Base-by-base conservation (phyloP, 2,888 invertebrate genomes). In the Venustoraphidia nigricollis region DNA sequence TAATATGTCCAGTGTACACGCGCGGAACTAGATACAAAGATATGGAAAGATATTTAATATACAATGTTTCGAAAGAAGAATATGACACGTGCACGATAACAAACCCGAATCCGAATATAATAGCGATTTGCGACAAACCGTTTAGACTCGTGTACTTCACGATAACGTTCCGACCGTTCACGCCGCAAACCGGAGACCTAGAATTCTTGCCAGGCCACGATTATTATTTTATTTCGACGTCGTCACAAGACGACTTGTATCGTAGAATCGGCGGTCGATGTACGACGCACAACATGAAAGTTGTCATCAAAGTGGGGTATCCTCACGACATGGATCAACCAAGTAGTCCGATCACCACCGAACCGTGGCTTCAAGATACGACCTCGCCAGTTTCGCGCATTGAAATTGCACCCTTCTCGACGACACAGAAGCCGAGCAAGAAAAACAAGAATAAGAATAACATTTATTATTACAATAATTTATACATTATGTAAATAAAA, bases 41-140 rank as follows among this genome's bases (percentile, higher is more conserved):
- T 62, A 85, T 88, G 53, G 93, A 93, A 66, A 91, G 91, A 67
- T 93, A 93, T 71, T 92, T 94, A 64, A 93, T 94, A 62, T 94
- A 94, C 68, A 93, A 93, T 69, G 93, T 93, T 59, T 92, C 92
- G 60, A 93, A 92, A 73, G 93, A 93, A 65, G 93, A 94, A 66
- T 94, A 93, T 63, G 92, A 94, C 71, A 89, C 91, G 60, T 94
- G 93, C 75, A 80, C 92, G 65, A 92, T 93, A 77, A 92, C 91
- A 54, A 91, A 92, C 75, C 86, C 90, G 43, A 89, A 85, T 70
- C 91, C 93, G 51, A 78, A 90, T 62, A 89, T 91, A 62, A 93
- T 94, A 71, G 93, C 93, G 55, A 85, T 92, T 68, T 94, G 93
- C 79, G 90, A 93, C 76, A 92, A 93, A 67, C 93, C 93, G 59